A percentile compares a stretch with the other conserved stretches of the same genome.
phyloP scores from a whole-genome alignment of 2,888 invertebrate genomes.

The Melanchra persicariae region DNA sequence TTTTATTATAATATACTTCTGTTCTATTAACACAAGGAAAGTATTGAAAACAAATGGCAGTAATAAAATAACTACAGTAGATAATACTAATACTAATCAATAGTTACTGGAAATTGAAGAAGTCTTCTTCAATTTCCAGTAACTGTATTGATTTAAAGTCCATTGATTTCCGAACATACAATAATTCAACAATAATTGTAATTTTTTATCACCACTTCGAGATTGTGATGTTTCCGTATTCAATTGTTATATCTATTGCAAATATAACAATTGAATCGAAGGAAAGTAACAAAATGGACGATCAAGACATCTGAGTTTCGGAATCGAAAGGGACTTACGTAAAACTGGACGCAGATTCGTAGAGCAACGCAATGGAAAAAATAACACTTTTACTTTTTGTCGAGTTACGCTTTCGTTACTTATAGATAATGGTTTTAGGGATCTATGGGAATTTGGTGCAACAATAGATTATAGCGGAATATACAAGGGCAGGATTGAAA shows the following conservation, averaged over 20 bases:
- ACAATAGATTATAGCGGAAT: constrained; percentile 2
- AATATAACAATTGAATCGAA: constrained; percentile 55
- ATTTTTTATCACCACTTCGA: constrained; percentile 39
- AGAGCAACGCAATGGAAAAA: constrained; percentile 70
- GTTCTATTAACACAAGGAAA: not conserved
- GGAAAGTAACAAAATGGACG: constrained; percentile 52
- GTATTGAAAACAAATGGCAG: not conserved
- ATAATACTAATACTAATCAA: no score
- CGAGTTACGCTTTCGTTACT: constrained; percentile 74
- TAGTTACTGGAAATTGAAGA: no score
- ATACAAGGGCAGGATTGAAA: not conserved
- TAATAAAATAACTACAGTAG: constrained; percentile 9
- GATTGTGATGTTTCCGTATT: constrained; percentile 59
- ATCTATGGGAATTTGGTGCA: constrained; percentile 14
- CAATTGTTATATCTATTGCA: constrained; percentile 59
- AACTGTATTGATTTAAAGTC: constrained; percentile 2
- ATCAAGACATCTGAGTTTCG: constrained; percentile 33
- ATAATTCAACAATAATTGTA: constrained; percentile 1
- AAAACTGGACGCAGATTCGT: constrained; percentile 80
- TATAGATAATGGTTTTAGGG: constrained; percentile 61
- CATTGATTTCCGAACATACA: not conserved
- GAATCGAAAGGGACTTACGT: constrained; percentile 77
- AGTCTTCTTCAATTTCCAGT: constrained; percentile 6
- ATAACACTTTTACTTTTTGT: constrained; percentile 84
- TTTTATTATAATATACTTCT: no score